Conservation (phyloP, 2,888 invertebrate genomes). For the Hyposoter dolosus region DNA sequence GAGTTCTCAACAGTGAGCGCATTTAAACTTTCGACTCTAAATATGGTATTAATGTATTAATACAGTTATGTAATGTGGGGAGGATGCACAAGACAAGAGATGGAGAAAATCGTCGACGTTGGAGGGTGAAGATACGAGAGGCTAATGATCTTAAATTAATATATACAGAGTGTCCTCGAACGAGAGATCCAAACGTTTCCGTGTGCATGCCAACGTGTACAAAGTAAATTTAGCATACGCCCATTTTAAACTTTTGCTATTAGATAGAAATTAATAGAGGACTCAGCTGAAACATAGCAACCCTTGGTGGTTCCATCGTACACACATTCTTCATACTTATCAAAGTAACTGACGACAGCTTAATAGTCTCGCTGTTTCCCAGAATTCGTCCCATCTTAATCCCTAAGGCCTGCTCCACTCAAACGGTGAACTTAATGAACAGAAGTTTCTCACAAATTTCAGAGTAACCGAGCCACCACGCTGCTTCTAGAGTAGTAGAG, state of each 20-base stretch:
- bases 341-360: constrained; percentile 31
- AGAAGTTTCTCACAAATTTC: constrained; percentile 62
- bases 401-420: constrained; percentile 13
- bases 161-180: not conserved
- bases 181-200: not conserved
- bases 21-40: constrained; percentile 50
- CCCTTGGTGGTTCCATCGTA: constrained; percentile 22
- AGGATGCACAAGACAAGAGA: constrained; percentile 15
- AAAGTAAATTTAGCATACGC: not conserved
- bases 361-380: constrained; percentile 35
- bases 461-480: not conserved
- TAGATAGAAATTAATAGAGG: constrained; percentile 24
- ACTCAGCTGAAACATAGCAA: constrained; percentile 33
- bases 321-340: not conserved
- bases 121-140: constrained; percentile 37
- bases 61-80: constrained; percentile 29
- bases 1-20: constrained; percentile 12
- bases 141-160: constrained; percentile 57
- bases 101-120: constrained; percentile 41
- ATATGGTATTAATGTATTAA: constrained; percentile 35
- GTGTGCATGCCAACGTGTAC: not conserved
- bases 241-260: not conserved
- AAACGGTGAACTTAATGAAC: constrained; percentile 67
- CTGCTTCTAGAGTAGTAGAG: not conserved
- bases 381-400: constrained; percentile 28